A percentile compares a stretch with the other conserved stretches of the same genome.
These are phyloP conservation scores for Halocynthia roretzi DNA, from an alignment of 23 tunicate species.

Conservation along the genomic window DNA sequence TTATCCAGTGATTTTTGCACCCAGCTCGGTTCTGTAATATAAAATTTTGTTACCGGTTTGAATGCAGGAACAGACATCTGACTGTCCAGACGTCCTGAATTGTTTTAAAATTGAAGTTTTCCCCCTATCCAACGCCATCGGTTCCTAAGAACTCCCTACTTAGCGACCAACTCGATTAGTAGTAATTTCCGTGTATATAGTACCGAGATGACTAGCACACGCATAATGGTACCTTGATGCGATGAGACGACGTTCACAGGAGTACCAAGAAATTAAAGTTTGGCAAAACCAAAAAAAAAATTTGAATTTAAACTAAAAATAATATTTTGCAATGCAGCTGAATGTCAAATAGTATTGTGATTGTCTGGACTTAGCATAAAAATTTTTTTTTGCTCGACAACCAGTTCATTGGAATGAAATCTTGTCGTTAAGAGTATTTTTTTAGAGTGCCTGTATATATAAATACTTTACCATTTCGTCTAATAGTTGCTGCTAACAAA, in stretches of 20 bases:
- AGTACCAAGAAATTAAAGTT: neutral
- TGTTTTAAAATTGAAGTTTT: no score
- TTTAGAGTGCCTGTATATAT: neutral
- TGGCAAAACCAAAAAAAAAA: neutral
- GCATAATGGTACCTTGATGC: no score
- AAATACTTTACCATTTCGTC: conserved; percentile 30
- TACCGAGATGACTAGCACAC: no score
- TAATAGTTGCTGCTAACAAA: conserved; percentile 51
- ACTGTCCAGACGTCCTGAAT: no score
- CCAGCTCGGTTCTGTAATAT: conserved; percentile 41
- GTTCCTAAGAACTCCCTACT: no score
- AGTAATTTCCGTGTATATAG: no score
- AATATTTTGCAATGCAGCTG: neutral
- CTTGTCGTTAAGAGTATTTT: no score
- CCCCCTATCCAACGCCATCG: no score
- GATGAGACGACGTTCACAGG: conserved; percentile 15
- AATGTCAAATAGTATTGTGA: neutral
- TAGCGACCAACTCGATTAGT: no score
- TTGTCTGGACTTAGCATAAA: neutral
- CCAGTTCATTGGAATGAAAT: no score
- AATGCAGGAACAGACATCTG: no score
- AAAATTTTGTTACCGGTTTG: no score
- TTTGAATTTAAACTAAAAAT: neutral
- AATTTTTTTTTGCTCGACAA: neutral
- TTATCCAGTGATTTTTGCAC: conserved; percentile 76